A percentile compares a stretch with the other conserved stretches of the same genome.
phyloP scores from a whole-genome alignment of 1,140 invertebrate genomes.

The Drosophila lowei region DNA sequence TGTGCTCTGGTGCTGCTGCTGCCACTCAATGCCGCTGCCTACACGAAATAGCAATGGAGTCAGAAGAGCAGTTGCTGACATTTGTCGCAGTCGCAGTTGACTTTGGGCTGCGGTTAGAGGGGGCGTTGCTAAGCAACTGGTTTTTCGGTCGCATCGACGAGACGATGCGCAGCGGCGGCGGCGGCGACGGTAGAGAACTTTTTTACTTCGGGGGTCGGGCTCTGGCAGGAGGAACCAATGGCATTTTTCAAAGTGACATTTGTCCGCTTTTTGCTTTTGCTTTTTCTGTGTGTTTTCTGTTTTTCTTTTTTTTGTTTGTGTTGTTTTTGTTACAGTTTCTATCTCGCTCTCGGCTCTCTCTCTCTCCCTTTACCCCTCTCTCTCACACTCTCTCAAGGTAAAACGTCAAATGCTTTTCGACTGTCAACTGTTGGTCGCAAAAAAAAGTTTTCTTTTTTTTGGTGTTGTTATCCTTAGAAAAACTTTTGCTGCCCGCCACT shows the following conservation, averaged over 20 bases:
- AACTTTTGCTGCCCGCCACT: conserved; percentile 11
- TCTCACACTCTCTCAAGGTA: conserved; percentile 61
- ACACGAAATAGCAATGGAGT: conserved; percentile 74
- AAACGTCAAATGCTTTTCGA: conserved; percentile 82
- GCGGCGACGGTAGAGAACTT: no score
- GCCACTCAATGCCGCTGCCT: conserved; percentile 17
- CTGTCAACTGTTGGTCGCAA: conserved; percentile 79
- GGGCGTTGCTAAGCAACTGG: conserved; percentile 83
- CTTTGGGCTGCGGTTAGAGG: conserved; percentile 70
- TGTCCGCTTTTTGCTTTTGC: conserved; percentile 73
- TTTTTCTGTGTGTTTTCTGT: conserved; percentile 27
- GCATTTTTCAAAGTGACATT: conserved; percentile 83
- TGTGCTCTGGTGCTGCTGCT: conserved; percentile 6
- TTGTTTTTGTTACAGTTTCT: conserved; percentile 16
- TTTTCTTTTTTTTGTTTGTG: conserved; percentile 26
- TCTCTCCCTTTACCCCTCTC: conserved; percentile 26
- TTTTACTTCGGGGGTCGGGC: conserved; percentile 4
- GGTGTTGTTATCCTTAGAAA: neutral
- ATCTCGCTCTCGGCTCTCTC: neutral
- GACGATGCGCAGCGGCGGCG: conserved; percentile 56
- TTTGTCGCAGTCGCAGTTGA: conserved; percentile 59
- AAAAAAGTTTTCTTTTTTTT: conserved; percentile 57
- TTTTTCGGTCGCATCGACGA: conserved; percentile 62
- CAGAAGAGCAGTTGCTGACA: conserved; percentile 65
- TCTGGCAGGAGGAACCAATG: conserved; percentile 70